These are phyloP conservation scores for Lasioglossum vierecki DNA, from an alignment of 2,888 invertebrate genomes.

Conservation along the genomic window DNA sequence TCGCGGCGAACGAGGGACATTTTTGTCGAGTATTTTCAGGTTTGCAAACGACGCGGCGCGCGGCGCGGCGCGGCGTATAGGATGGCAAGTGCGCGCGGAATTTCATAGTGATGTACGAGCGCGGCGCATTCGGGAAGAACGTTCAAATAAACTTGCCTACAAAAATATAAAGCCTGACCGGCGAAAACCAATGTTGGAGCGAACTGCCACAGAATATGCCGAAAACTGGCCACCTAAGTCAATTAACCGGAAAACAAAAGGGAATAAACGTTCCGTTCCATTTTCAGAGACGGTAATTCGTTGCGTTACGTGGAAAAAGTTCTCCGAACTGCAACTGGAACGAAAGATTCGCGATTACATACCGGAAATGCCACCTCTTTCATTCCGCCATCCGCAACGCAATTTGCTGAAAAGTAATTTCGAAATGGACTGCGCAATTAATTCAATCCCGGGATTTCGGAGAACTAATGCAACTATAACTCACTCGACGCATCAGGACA, in stretches of 20 bases:
- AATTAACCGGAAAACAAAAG: slow-evolving; percentile 10
- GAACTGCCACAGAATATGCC: not conserved
- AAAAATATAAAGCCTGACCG: not conserved
- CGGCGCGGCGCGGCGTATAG: not conserved
- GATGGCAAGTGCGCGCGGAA: not conserved
- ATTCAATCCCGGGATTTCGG: not conserved
- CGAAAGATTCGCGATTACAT: not conserved
- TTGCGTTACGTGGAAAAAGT: not conserved
- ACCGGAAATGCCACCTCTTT: not conserved
- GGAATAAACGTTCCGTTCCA: not conserved
- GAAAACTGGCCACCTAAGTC: slow-evolving; percentile 12
- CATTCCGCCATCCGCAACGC: not conserved
- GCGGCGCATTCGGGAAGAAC: not conserved
- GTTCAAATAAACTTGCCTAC: slow-evolving; percentile 9
- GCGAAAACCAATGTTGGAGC: not conserved
- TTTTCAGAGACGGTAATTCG: not conserved
- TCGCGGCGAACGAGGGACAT: not conserved
- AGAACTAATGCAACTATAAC: not conserved
- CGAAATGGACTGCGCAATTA: not conserved
- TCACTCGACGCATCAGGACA: not conserved
- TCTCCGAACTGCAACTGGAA: not conserved
- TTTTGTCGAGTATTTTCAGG: not conserved
- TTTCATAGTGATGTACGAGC: slow-evolving; percentile 3
- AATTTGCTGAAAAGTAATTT: not conserved
- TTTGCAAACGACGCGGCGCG: not conserved